Conservation (phyloP, 1,140 invertebrate species). For the Cyphomyrmex costatus region DNA sequence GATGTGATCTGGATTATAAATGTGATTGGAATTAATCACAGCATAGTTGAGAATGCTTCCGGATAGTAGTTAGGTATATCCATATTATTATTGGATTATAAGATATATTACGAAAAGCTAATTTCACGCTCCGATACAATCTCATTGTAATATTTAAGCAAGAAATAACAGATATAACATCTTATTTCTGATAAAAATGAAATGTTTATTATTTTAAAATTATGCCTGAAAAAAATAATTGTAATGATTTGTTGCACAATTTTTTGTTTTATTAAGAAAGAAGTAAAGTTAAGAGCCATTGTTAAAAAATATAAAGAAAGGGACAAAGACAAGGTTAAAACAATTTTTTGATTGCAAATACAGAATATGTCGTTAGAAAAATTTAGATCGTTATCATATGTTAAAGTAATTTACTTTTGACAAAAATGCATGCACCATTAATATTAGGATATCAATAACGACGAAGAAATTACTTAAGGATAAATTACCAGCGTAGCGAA, state of each 20-base stretch:
- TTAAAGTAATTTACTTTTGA: constrained; percentile 8
- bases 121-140: neutral
- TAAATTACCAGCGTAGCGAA: constrained; percentile 53
- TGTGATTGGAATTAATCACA: neutral
- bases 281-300: constrained; percentile 42
- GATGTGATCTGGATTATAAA: constrained; percentile 1
- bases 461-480: constrained; percentile 8
- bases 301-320: constrained; percentile 30
- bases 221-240: neutral
- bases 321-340: constrained; percentile 35
- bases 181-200: neutral
- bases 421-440: neutral
- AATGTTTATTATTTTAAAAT: constrained; percentile 6
- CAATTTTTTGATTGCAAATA: constrained; percentile 13
- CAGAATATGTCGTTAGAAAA: neutral
- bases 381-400: neutral
- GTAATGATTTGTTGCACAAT: neutral
- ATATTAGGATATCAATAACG: constrained; percentile 8
- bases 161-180: neutral
- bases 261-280: neutral
- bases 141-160: neutral
- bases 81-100: too few species aligned
- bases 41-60: neutral
- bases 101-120: too few species aligned
- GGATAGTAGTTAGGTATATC: too few species aligned